Evolutionary conservation across 2,888 invertebrate species (phyloP), one percentile per base, ranked within the genome.

Genomic region (Aspidiotus rigidus): DNA sequence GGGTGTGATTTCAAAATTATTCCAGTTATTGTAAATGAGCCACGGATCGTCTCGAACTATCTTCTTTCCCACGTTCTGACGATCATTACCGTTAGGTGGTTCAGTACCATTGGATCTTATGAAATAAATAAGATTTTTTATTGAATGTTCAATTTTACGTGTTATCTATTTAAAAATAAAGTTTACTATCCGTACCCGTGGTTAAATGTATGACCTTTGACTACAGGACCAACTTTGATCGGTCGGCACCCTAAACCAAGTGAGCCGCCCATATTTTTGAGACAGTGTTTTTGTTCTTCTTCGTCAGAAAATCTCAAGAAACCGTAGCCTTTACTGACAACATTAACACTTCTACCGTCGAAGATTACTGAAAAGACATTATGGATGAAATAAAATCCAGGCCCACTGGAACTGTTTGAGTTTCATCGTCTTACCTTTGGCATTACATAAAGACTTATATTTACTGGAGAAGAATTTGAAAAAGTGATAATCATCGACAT

Each of bases 281-380:
- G 80, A 72, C 95, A 94, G 75, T 91, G 89, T 76, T 94, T 90
- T 78, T 96, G 95, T 76, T 93, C 93, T 71, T 92, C 91, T 78
- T 96, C 95, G 75, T 89, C 90, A 7, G 93, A 90, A 78, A 97
- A 97, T 73, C 94, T 83, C 10, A 97, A 93, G 79, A 97, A 96
- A 7, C 96, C 97, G 78, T 94, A 97, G 13, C 96, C 95, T 80
- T 93, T 93, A 75, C 94, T 94, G 28, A 28, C 28, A 28, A 28
- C 28, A 28, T 28, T 28, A 75, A 90, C 90, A 5, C 96, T 95
- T 71, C 89, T 85, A 73, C 83, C 86, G 76, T 95, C 95, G 75
- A 93, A 79, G 74, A 97, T 94, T 41, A 96, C 95, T 89, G 79
- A 41, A 69, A 72, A 59, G 71, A 70, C 42, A 63, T 39, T 69